Evolutionary conservation across 2,797 vertebrate species (phyloP).

Genomic region (Myotis findleyi): DNA sequence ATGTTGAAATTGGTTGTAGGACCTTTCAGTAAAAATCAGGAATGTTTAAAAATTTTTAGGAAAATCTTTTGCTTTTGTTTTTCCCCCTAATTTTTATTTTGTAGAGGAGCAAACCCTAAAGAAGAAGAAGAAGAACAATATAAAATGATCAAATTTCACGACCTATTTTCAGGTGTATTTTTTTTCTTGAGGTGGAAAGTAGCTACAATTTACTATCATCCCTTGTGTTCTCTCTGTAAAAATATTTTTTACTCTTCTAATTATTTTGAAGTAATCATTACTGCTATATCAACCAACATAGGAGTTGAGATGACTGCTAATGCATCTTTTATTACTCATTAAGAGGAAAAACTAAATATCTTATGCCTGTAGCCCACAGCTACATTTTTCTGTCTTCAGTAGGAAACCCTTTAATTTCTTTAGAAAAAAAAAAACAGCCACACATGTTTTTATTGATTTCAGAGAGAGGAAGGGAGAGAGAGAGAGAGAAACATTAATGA

Average conservation of each 20-base stretch:
- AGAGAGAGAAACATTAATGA: too few relatives aligned
- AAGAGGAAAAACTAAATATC: not conserved
- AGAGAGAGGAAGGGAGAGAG: too few relatives aligned
- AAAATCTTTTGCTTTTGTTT: not conserved
- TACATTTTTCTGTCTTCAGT: not conserved
- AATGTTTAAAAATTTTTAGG: conserved; percentile 11
- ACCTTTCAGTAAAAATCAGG: conserved; percentile 44
- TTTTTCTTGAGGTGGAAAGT: not conserved
- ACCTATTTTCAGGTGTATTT: not conserved
- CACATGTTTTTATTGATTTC: too few relatives aligned
- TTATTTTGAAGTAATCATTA: not conserved
- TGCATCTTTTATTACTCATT: not conserved
- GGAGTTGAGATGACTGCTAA: not conserved
- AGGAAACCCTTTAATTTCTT: not conserved
- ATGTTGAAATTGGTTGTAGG: not conserved
- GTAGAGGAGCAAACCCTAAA: not conserved
- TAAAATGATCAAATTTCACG: not conserved
- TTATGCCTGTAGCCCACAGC: not conserved
- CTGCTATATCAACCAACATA: not conserved
- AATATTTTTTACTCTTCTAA: conserved; percentile 14
- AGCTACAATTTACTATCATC: not conserved
- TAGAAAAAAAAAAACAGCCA: too few relatives aligned
- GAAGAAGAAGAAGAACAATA: not conserved
- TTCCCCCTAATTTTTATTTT: not conserved
- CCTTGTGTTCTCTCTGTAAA: not conserved